These are phyloP conservation scores for Lithobates pipiens DNA, from an alignment of 2,797 vertebrate species.

Conservation along the genomic window DNA sequence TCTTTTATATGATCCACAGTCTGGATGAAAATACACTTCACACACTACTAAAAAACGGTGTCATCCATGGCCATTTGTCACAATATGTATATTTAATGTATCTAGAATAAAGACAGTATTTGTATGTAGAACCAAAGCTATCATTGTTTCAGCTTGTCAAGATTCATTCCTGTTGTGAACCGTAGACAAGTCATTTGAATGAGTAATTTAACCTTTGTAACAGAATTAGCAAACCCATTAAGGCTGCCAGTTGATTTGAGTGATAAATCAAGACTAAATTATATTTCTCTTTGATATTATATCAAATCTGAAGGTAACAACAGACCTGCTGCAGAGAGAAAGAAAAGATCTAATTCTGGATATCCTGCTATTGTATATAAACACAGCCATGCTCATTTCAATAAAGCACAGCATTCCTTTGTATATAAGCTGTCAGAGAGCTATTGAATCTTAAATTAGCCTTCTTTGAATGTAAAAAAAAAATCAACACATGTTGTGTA, in stretches of 20 bases:
- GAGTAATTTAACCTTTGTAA: conserved; percentile 18
- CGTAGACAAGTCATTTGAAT: conserved; percentile 22
- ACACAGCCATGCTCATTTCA: conserved; percentile 19
- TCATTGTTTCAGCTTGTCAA: not conserved
- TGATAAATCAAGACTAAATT: conserved; percentile 31
- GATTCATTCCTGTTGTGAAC: not conserved
- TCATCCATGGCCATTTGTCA: not conserved
- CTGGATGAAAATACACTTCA: no score
- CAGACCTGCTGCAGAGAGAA: conserved; percentile 14
- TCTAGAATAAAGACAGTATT: not conserved
- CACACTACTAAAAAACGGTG: no score
- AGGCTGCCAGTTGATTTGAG: conserved; percentile 6
- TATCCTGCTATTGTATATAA: conserved; percentile 5
- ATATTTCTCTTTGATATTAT: conserved; percentile 31
- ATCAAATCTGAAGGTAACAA: conserved; percentile 31
- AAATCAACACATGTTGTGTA: not conserved
- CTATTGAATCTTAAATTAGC: not conserved
- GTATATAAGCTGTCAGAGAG: conserved; percentile 5
- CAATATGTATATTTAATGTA: not conserved
- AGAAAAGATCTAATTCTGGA: conserved; percentile 28
- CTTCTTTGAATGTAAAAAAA: not conserved
- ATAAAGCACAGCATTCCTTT: conserved; percentile 9
- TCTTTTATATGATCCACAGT: no score
- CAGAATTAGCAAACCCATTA: conserved; percentile 23
- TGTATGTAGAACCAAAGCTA: conserved; percentile 5